Evolutionary conservation across 1,140 invertebrate species (phyloP), one percentile per base, ranked within the genome.

Genomic region (Drosophila mauritiana): DNA sequence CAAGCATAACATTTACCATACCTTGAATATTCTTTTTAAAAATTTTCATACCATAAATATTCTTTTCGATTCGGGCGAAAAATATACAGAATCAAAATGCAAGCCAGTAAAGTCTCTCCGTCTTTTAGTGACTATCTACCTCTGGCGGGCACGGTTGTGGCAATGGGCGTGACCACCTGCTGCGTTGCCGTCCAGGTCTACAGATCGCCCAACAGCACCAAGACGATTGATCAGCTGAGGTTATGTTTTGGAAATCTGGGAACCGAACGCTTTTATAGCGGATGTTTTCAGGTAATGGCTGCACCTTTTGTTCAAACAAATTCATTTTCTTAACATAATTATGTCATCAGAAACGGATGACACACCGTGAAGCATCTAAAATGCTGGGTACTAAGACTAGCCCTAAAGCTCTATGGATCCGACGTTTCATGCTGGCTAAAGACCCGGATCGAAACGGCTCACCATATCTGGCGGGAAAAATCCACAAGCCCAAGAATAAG

Each of bases 391-490:
- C 36, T 22, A 22, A 22, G 20, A 22, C 3, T 10, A 62, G 63
- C 11, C 25, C 49, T 4, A 61, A 56, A 11, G 57, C 63, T 1
- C 43, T 55, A 1, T 17, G 15, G 17, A 7, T 10, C 0, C 40
- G 43, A 0, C 25, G 42, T 4, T 34, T 48, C 11, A 65, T 65
- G 7, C 11, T 59, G 54, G 55, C 55, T 55, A 65, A 65, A 11
- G 54, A 59, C 40, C 55, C 55, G 56, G 63, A 65, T 20, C 63
- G 55, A 56, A 36, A 45, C 5, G 63, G 63, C 4, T 62, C 63
- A 1, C 45, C 63, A 1, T 67, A 67, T 15, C 17, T 63, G 45
- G 56, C 57, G 4, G 12, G 25, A 0, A 67, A 67, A 3, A 63
- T 67, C 36, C 49, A 67, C 37, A 36, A 61, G 36, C 58, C 56